Conservation (phyloP, 35 echinoderm and acorn worm genomes). For the Strongylocentrotus purpuratus region DNA sequence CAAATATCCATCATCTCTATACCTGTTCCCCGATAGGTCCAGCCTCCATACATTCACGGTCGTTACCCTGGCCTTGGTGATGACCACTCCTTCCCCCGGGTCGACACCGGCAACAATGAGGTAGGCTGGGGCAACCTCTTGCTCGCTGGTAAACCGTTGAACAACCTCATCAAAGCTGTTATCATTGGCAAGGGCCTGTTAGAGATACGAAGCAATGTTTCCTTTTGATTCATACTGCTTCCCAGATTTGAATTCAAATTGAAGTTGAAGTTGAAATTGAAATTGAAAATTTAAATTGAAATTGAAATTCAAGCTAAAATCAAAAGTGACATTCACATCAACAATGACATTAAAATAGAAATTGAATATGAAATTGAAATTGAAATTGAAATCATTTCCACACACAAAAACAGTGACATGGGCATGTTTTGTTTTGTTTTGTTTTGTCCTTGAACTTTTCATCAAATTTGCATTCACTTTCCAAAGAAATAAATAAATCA, state of each 20-base stretch:
- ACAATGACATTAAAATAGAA: not conserved
- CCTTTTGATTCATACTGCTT: not conserved
- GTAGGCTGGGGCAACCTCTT: slow-evolving; percentile 81
- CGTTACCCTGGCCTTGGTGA: slow-evolving; percentile 66
- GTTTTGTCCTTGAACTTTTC: too few relatives aligned
- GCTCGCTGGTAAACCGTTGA: slow-evolving; percentile 20
- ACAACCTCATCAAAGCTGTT: slow-evolving; percentile 57
- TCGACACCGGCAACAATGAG: slow-evolving; percentile 69
- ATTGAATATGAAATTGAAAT: not conserved
- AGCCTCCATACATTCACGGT: slow-evolving; percentile 74
- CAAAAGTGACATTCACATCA: not conserved
- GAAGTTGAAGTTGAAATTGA: not conserved
- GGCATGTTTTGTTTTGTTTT: too few relatives aligned
- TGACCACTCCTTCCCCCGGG: slow-evolving; percentile 76
- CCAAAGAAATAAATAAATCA: too few relatives aligned
- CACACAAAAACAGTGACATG: too few relatives aligned
- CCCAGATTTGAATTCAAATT: not conserved
- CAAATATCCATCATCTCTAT: not conserved
- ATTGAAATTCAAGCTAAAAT: not conserved
- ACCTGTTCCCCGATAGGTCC: slow-evolving; percentile 59
- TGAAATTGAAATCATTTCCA: not conserved
- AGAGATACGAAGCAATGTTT: not conserved
- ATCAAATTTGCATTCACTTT: too few relatives aligned
- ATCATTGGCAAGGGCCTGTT: slow-evolving; percentile 39
- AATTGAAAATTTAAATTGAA: not conserved